Evolutionary conservation across 1,140 invertebrate species (phyloP).

Genomic region (Dryas iulia): DNA sequence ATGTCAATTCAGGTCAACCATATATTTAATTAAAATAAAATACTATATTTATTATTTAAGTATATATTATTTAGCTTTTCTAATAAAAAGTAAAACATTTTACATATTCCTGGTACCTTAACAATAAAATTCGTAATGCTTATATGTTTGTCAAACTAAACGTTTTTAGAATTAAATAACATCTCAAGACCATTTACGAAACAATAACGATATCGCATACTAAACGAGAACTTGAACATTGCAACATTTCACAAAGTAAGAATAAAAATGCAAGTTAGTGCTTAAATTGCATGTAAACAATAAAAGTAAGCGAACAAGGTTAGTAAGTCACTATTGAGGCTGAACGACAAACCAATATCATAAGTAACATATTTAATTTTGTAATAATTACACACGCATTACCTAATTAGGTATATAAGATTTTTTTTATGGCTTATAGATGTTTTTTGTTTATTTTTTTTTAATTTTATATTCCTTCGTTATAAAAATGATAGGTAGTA

Average conservation of each 20-base stretch:
- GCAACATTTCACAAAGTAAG: slow-evolving; percentile 8
- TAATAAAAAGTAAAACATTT: too few species aligned
- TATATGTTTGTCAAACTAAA: too few species aligned
- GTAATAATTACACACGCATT: background rate
- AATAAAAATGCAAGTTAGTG: slow-evolving; percentile 10
- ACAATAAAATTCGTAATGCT: too few species aligned
- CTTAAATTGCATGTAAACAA: background rate
- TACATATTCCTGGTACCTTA: too few species aligned
- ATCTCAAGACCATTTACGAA: slow-evolving; percentile 1
- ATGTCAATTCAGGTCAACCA: too few species aligned
- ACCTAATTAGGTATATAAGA: background rate
- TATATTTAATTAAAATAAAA: too few species aligned
- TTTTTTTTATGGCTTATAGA: too few species aligned
- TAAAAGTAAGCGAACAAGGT: slow-evolving; percentile 19
- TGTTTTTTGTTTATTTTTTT: too few species aligned
- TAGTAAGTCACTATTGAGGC: background rate
- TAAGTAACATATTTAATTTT: background rate
- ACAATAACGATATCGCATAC: slow-evolving; percentile 6
- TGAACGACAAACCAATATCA: background rate
- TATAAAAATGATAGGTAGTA: too few species aligned
- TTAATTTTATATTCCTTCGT: too few species aligned
- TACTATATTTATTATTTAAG: too few species aligned
- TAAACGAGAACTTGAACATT: slow-evolving; percentile 12
- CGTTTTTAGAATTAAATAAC: background rate
- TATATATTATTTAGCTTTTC: too few species aligned